Evolutionary conservation across 2,113 vertebrate species (phyloP).

Genomic region (Chauna torquata): DNA sequence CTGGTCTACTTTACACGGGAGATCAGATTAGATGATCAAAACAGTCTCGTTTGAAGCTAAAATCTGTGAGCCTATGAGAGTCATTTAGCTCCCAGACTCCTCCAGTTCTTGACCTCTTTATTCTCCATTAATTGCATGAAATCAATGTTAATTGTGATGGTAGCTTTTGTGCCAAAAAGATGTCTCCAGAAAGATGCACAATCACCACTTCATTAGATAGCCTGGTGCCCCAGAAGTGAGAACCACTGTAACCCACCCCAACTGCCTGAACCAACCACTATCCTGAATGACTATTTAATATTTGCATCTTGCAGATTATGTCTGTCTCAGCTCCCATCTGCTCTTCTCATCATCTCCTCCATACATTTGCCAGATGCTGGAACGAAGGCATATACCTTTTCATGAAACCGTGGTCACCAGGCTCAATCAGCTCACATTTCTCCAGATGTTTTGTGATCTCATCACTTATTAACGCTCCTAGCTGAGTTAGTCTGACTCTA

Average conservation of each 20-base stretch:
- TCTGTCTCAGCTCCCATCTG: constrained; percentile 1
- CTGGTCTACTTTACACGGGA: neutral
- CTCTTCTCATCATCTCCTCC: constrained; percentile 27
- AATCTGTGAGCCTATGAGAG: neutral
- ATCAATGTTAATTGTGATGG: neutral
- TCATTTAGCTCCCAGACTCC: neutral
- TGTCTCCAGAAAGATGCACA: neutral
- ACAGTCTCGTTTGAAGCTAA: neutral
- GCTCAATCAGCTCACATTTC: constrained; percentile 7
- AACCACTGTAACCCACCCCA: neutral
- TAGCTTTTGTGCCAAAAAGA: neutral
- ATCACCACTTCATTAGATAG: neutral
- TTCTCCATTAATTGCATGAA: neutral
- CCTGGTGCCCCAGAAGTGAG: neutral
- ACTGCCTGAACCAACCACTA: neutral
- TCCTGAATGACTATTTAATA: neutral
- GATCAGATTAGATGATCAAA: neutral
- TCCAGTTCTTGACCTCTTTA: neutral
- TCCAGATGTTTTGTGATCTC: constrained; percentile 61
- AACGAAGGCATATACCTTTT: neutral
- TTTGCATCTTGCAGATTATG: neutral
- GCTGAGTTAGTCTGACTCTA: neutral
- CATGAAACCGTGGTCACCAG: neutral
- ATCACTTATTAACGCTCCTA: neutral
- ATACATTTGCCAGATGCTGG: constrained; percentile 7